phyloP scores from a whole-genome alignment of 2,797 vertebrate genomes.

The Alfaro cultratus region DNA sequence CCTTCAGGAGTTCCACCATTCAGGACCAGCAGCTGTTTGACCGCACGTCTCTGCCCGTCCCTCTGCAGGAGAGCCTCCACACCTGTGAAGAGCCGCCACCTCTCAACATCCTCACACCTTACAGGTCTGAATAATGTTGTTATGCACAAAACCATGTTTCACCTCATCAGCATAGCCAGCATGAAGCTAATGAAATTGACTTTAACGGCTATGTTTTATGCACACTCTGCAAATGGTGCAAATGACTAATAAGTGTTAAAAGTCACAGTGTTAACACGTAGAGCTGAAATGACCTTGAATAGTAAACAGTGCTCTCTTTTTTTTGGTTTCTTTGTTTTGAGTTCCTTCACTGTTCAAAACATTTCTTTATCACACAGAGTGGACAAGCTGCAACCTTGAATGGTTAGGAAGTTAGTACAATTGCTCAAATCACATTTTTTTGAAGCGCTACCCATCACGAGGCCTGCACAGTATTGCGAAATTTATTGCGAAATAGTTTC shows the following conservation, averaged over 20 bases:
- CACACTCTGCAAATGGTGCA: neutral
- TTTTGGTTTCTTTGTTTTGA: neutral
- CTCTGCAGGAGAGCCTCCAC: constrained; percentile 93
- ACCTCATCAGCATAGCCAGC: neutral
- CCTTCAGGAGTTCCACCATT: constrained; percentile 94
- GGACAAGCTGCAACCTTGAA: neutral
- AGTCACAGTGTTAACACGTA: neutral
- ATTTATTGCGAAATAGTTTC: neutral
- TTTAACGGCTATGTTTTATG: neutral
- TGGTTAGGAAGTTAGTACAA: neutral
- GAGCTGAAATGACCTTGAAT: neutral
- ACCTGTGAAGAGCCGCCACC: constrained; percentile 95
- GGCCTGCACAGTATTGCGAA: no score
- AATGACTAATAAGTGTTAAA: neutral
- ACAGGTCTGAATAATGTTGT: constrained; percentile 85
- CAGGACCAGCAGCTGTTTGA: constrained; percentile 98
- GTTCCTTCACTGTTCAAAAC: neutral
- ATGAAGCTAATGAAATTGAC: neutral
- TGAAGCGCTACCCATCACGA: neutral
- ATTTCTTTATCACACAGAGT: neutral
- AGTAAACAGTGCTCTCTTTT: neutral
- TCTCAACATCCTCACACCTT: constrained; percentile 95
- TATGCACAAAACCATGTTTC: neutral
- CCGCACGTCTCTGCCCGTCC: constrained; percentile 92
- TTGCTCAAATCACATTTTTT: neutral